Evolutionary conservation across 1,140 invertebrate species (phyloP).

Genomic region (Glomeris maerens): DNA sequence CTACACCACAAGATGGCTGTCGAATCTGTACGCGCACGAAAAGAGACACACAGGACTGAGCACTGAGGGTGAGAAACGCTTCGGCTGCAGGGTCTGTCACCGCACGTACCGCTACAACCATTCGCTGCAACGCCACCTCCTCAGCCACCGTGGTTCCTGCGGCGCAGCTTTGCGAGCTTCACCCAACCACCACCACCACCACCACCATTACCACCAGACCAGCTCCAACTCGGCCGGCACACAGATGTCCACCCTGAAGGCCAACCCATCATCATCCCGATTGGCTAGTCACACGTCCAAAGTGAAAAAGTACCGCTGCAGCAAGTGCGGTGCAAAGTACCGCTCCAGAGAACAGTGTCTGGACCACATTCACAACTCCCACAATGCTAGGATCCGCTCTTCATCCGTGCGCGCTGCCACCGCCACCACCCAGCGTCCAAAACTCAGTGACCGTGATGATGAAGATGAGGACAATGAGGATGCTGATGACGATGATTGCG

Average conservation of each 20-base stretch:
- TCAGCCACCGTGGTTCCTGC: conserved; percentile 18
- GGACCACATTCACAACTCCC: conserved; percentile 29
- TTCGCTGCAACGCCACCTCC: conserved; percentile 26
- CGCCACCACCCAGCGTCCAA: no score
- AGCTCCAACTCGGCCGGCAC: conserved; percentile 1
- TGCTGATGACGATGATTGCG: no score
- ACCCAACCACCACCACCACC: conserved; percentile 8
- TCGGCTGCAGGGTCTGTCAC: conserved; percentile 26
- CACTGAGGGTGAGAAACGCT: conserved; percentile 19
- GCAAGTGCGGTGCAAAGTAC: conserved; percentile 34
- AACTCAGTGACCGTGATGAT: no score
- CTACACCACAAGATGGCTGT: conserved; percentile 73
- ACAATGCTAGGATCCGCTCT: conserved; percentile 20
- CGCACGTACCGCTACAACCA: conserved; percentile 26
- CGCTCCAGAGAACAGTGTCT: conserved; percentile 28
- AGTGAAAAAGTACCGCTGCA: conserved; percentile 31
- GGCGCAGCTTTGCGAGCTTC: conserved; percentile 9
- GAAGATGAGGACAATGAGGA: no score
- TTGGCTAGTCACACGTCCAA: not conserved
- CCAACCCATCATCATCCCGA: not conserved
- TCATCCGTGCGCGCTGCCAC: no score
- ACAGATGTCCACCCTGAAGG: conserved; percentile 2
- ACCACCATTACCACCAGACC: conserved; percentile 13
- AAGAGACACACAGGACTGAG: conserved; percentile 48
- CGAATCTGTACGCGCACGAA: conserved; percentile 80